These are phyloP conservation scores for Deroplatys truncata DNA, from an alignment of 2,888 invertebrate species.

Conservation along the genomic window DNA sequence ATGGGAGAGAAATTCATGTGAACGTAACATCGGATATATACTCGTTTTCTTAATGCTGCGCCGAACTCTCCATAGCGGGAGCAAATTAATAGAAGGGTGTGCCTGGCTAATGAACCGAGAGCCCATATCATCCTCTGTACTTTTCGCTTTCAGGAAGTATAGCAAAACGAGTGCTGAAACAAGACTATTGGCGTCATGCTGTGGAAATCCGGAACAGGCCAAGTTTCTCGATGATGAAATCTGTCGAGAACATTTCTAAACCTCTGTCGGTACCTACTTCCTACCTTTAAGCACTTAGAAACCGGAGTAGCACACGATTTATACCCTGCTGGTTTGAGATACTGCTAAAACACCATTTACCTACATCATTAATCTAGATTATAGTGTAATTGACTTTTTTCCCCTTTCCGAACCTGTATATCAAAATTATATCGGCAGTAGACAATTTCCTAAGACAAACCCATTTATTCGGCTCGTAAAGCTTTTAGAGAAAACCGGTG, in stretches of 20 bases:
- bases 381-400: neutral
- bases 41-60: too few relatives aligned
- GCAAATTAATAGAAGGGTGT: too few relatives aligned
- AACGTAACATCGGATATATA: too few relatives aligned
- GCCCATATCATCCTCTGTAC: too few relatives aligned
- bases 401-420: neutral
- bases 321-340: neutral
- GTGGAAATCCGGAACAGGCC: neutral
- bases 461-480: neutral
- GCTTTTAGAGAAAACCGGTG: conserved; percentile 5
- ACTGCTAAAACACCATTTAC: neutral
- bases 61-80: too few relatives aligned
- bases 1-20: too few relatives aligned
- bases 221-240: neutral
- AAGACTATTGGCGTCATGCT: neutral
- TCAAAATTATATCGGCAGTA: neutral
- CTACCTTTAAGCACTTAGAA: neutral
- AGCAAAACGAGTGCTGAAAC: too few relatives aligned
- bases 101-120: too few relatives aligned
- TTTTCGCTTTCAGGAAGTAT: too few relatives aligned
- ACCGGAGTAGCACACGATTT: neutral
- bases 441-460: conserved; percentile 1
- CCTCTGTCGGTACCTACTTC: neutral
- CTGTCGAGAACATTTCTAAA: neutral
- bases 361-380: neutral